These are phyloP conservation scores for Euwallacea similis DNA, from an alignment of 1,140 invertebrate genomes.

Conservation along the genomic window DNA sequence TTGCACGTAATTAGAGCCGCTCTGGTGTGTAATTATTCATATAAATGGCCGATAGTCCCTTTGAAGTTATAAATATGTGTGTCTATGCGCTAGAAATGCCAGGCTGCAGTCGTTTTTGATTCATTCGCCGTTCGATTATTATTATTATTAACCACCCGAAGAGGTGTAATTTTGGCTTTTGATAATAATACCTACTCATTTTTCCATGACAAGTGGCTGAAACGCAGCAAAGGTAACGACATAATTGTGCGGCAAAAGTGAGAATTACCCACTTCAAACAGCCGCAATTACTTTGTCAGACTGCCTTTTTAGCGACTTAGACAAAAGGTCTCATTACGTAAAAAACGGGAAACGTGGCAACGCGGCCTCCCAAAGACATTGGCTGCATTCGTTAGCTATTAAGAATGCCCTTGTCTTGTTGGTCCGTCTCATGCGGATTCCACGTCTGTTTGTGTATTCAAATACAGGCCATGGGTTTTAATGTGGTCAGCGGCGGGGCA, in stretches of 20 bases:
- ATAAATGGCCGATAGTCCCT: constrained; percentile 39
- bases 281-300: constrained; percentile 1
- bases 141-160: constrained; percentile 6
- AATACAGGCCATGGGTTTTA: constrained; percentile 16
- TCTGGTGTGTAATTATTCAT: constrained; percentile 39
- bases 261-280: neutral
- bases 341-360: constrained; percentile 10
- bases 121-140: constrained; percentile 2
- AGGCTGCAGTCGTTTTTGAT: constrained; percentile 5
- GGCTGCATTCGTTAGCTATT: constrained; percentile 22
- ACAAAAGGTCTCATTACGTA: neutral
- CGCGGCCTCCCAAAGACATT: constrained; percentile 9
- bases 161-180: neutral
- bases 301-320: neutral
- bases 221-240: too few species aligned
- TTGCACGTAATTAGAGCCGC: constrained; percentile 38
- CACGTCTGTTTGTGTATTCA: constrained; percentile 34
- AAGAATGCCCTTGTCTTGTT: constrained; percentile 39
- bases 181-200: too few species aligned
- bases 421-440: constrained; percentile 32
- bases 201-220: too few species aligned
- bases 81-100: constrained; percentile 22
- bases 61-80: constrained; percentile 39
- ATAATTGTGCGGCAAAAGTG: neutral
- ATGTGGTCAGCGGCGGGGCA: constrained; percentile 21